These are phyloP conservation scores for Ochropleura plecta DNA, from an alignment of 2,888 invertebrate genomes.

Conservation along the genomic window DNA sequence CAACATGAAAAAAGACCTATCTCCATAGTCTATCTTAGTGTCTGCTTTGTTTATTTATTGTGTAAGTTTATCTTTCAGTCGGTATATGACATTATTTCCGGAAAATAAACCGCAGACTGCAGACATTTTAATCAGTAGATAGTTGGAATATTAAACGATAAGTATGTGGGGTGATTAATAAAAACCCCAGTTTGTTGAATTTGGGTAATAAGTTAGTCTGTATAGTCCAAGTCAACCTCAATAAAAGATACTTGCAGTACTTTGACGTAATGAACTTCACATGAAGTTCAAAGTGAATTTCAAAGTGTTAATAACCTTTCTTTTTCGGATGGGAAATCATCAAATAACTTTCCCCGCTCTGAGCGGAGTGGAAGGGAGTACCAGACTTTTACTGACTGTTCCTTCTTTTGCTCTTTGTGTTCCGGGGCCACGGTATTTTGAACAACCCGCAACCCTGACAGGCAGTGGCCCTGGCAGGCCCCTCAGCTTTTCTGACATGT, in stretches of 20 bases:
- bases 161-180: constrained; percentile 11
- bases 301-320: constrained; percentile 15
- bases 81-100: constrained; percentile 22
- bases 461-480: no score
- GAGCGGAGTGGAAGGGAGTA: no score
- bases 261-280: constrained; percentile 14
- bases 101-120: constrained; percentile 29
- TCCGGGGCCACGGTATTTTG: no score
- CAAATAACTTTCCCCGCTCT: no score
- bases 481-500: no score
- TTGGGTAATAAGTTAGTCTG: neutral
- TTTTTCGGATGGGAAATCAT: no score
- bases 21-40: constrained; percentile 7
- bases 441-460: no score
- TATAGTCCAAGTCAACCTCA: neutral
- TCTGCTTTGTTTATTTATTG: constrained; percentile 23
- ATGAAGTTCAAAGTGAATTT: constrained; percentile 11
- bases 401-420: no score
- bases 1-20: constrained; percentile 28
- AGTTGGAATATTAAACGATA: constrained; percentile 8
- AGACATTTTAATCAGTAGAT: constrained; percentile 39
- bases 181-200: neutral
- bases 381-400: no score
- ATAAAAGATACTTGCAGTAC: neutral
- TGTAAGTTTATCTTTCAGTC: constrained; percentile 29